Conservation (phyloP, 2,797 vertebrate genomes). For the Leptoclinus maculatus region DNA sequence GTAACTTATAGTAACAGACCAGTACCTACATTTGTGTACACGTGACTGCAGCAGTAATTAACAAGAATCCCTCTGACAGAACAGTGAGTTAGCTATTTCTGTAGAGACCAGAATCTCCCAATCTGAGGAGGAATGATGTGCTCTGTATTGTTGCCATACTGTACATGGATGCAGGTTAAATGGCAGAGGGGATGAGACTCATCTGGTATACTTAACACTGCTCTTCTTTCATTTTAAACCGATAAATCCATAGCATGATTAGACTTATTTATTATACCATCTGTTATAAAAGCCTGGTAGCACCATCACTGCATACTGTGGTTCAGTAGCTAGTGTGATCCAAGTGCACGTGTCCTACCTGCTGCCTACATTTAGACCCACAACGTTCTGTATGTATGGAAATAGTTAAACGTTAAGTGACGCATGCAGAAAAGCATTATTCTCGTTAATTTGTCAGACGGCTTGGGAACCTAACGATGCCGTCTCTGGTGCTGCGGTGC, state of each 20-base stretch:
- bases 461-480: slow-evolving; percentile 5
- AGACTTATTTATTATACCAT: background rate
- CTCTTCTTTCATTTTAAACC: slow-evolving; percentile 1
- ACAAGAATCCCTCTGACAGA: slow-evolving; percentile 13
- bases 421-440: background rate
- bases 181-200: background rate
- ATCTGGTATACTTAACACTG: background rate
- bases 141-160: slow-evolving; percentile 22
- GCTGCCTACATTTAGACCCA: slow-evolving; percentile 2
- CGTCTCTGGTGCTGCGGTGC: background rate
- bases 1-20: background rate
- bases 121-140: slow-evolving; percentile 1
- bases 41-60: slow-evolving; percentile 20
- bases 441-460: slow-evolving; percentile 17
- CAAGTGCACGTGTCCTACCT: background rate
- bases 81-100: slow-evolving; percentile 4
- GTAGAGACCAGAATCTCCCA: background rate
- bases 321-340: background rate
- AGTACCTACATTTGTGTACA: background rate
- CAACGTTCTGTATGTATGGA: background rate
- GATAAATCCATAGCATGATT: background rate
- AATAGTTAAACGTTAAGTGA: background rate
- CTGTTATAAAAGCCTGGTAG: background rate
- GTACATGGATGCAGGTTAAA: background rate
- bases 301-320: background rate